Evolutionary conservation across 1,140 invertebrate species (phyloP).

Genomic region (Rhyacophila brunnea): DNA sequence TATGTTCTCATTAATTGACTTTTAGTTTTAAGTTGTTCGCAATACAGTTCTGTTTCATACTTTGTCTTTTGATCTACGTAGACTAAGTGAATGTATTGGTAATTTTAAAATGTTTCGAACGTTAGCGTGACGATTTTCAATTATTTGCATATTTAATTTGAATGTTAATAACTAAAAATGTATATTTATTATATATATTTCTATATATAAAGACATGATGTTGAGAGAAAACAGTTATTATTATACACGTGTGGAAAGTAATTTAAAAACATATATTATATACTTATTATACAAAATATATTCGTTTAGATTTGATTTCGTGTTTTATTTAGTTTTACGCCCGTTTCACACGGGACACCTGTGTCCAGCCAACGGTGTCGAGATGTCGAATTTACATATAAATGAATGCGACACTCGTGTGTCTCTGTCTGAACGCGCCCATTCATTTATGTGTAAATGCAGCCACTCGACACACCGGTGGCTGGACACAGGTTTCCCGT

Average conservation of each 20-base stretch:
- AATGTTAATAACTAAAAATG: conserved; percentile 19
- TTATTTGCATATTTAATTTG: conserved; percentile 16
- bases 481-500: no score
- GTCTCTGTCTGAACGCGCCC: no score
- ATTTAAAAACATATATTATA: conserved; percentile 31
- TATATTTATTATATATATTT: conserved; percentile 30
- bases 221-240: conserved; percentile 21
- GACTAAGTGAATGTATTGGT: conserved; percentile 17
- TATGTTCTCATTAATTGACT: conserved; percentile 17
- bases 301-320: conserved; percentile 28
- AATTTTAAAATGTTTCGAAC: conserved; percentile 10
- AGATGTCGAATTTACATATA: no score
- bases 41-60: conserved; percentile 11
- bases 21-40: conserved; percentile 12
- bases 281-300: conserved; percentile 30
- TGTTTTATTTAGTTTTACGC: conserved; percentile 12
- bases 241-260: conserved; percentile 30
- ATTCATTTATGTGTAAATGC: no score
- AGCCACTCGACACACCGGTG: no score
- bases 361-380: no score
- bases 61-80: conserved; percentile 11
- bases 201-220: conserved; percentile 14
- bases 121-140: conserved; percentile 14
- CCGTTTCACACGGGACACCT: no score
- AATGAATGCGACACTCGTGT: no score